Conservation (phyloP, 2,888 invertebrate genomes). For the Archaeoteleia sp. region DNA sequence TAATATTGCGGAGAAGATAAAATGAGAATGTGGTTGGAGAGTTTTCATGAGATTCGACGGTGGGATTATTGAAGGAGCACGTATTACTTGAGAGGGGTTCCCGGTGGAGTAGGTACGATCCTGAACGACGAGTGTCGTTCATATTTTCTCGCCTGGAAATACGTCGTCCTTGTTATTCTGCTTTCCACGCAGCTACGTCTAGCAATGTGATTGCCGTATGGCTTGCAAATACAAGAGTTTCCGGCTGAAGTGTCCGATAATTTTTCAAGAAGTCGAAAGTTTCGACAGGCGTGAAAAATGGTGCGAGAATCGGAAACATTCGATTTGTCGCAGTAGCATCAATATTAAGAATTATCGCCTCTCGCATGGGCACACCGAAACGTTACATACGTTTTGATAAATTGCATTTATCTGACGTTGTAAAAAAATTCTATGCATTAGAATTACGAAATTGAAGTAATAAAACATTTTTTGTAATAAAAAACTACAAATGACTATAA, state of each 20-base stretch:
- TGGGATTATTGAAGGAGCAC: too few relatives aligned
- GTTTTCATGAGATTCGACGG: too few relatives aligned
- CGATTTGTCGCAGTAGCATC: conserved; percentile 33
- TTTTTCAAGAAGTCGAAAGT: conserved; percentile 39
- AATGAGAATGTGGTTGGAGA: too few relatives aligned
- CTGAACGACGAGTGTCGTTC: conserved; percentile 13
- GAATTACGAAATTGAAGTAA: too few relatives aligned
- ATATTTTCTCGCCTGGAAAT: conserved; percentile 24
- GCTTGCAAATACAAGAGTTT: conserved; percentile 28
- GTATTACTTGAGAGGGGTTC: too few relatives aligned
- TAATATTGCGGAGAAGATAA: too few relatives aligned
- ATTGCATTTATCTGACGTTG: too few relatives aligned
- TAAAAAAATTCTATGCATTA: too few relatives aligned
- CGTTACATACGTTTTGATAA: conserved; percentile 14
- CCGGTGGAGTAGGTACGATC: too few relatives aligned
- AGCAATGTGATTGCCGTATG: conserved; percentile 13
- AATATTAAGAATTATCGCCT: conserved; percentile 33
- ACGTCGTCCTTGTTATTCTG: conserved; percentile 23
- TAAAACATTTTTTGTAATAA: too few relatives aligned
- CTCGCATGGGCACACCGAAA: conserved; percentile 11
- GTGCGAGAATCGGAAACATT: conserved; percentile 25
- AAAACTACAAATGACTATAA: too few relatives aligned
- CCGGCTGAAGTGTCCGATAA: conserved; percentile 28
- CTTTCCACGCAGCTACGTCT: conserved; percentile 8
- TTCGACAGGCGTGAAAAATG: conserved; percentile 40